Conservation (phyloP, 2,888 invertebrate species). For the Cataglyphis albicans region DNA sequence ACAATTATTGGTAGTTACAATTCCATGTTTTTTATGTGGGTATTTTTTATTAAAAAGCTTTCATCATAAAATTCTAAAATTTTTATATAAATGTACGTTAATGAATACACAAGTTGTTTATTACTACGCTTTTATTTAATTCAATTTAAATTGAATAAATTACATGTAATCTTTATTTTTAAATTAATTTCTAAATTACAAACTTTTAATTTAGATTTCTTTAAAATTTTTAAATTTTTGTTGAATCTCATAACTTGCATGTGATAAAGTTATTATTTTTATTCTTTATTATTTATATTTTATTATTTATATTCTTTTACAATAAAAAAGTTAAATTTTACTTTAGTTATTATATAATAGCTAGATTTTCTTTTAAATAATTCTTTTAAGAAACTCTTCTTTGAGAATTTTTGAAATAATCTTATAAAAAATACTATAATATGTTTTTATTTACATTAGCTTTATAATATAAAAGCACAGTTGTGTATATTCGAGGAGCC, state of each 20-base stretch:
- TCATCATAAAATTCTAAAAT: not conserved
- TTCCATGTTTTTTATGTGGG: not conserved
- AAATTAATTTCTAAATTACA: conserved; percentile 1
- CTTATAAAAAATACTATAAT: not conserved
- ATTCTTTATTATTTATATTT: too few relatives aligned
- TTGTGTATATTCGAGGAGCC: not conserved
- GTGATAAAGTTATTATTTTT: not conserved
- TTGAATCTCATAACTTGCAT: not conserved
- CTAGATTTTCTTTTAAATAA: conserved; percentile 4
- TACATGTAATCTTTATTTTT: not conserved
- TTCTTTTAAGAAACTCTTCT: not conserved
- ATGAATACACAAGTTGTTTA: not conserved
- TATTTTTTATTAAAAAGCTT: conserved; percentile 1
- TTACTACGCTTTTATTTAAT: not conserved
- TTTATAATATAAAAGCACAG: not conserved
- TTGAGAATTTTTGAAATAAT: not conserved
- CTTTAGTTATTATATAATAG: not conserved
- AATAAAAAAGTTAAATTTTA: not conserved
- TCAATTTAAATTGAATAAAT: conserved; percentile 15
- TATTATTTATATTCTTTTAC: not conserved
- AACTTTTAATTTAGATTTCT: not conserved
- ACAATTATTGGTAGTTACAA: not conserved
- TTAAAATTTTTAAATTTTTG: not conserved
- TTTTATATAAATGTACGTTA: conserved; percentile 22
- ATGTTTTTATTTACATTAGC: not conserved